Base-by-base conservation (phyloP, 1,140 invertebrate species). In the Euglossa dilemma region DNA sequence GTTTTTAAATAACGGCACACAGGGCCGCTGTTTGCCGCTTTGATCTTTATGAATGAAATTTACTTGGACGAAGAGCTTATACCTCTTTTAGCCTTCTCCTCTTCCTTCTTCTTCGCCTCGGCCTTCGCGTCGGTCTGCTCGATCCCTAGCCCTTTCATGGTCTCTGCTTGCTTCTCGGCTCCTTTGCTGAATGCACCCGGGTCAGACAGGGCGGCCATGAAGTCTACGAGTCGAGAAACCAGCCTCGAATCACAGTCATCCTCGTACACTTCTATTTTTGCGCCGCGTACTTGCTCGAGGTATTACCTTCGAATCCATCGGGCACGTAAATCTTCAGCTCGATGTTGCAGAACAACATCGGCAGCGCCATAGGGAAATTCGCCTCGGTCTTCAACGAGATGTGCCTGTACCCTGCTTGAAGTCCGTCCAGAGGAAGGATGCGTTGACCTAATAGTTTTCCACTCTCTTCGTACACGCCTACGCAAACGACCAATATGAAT, bases 321-420 rank as follows among this genome's bases (percentile, higher is more conserved):
- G 99, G 99, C 73, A 99, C 98, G 95, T 99, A 99, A 91, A 99
- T 99, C 95, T 99, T 99, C 67, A 99, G 95, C 94, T 99, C 98
- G 90, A 99, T 99, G 93, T 99, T 98, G 93, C 99, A 99, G 94
- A 99, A 99, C 77, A 99, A 95, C 97, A 99, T 99, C n/a, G 99
- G 98, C 86, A 99, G 95, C 6, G 99, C 99, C 97, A 99, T 98
- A 23, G 99, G 98, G 93, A 99, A 99, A 94, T 99, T 99, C 56
- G 98, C 99, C 95, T 99, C 99, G 2, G 99, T 99, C 86, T 99
- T 95, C 12, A 99, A 95, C 0, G 99, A 99, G 85, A 99, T 99
- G 93, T 99, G 99, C 4, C 99, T 95, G 94, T 99, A 99, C 25
- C 99, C 99, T 6, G 98, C 98, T 95, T 99, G 99, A 59, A 99